Evolutionary conservation across 2,888 invertebrate genomes (phyloP).

Genomic region (Seira musarum): DNA sequence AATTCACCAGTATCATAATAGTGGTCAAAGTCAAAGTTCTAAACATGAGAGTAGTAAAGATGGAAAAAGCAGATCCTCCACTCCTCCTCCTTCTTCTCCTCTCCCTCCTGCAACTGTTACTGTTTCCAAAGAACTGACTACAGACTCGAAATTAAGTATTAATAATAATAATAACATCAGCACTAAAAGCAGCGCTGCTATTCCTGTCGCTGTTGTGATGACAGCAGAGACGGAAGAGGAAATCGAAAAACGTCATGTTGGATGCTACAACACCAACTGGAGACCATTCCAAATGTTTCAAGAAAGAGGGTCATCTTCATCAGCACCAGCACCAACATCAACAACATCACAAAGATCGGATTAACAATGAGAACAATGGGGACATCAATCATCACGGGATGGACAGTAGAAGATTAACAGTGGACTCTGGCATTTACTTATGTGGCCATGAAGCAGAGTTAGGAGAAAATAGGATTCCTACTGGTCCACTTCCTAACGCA

Average conservation of each 20-base stretch:
- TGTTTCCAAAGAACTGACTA: too few relatives aligned
- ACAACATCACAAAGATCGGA: background rate
- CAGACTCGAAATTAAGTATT: too few relatives aligned
- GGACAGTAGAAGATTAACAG: constrained; percentile 40
- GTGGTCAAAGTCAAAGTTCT: too few relatives aligned
- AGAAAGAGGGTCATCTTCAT: constrained; percentile 10
- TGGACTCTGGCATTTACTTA: constrained; percentile 47
- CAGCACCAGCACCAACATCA: too few relatives aligned
- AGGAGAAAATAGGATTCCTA: constrained; percentile 11
- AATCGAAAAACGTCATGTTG: background rate
- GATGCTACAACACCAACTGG: background rate
- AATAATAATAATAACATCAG: too few relatives aligned
- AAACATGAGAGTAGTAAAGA: too few relatives aligned
- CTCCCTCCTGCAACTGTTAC: too few relatives aligned
- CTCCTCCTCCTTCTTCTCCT: too few relatives aligned
- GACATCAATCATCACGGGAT: constrained; percentile 26
- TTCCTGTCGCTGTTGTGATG: too few relatives aligned
- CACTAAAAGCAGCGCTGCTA: too few relatives aligned
- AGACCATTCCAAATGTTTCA: background rate
- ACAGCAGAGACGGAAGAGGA: too few relatives aligned
- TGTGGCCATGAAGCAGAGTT: constrained; percentile 44
- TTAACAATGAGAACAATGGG: constrained; percentile 18
- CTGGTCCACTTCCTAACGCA: constrained; percentile 13
- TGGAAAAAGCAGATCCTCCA: too few relatives aligned
- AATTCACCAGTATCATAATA: background rate